A percentile compares a stretch with the other conserved stretches of the same genome.
phyloP scores from a whole-genome alignment of 1,140 invertebrate species.

The Nephotettix cincticeps region DNA sequence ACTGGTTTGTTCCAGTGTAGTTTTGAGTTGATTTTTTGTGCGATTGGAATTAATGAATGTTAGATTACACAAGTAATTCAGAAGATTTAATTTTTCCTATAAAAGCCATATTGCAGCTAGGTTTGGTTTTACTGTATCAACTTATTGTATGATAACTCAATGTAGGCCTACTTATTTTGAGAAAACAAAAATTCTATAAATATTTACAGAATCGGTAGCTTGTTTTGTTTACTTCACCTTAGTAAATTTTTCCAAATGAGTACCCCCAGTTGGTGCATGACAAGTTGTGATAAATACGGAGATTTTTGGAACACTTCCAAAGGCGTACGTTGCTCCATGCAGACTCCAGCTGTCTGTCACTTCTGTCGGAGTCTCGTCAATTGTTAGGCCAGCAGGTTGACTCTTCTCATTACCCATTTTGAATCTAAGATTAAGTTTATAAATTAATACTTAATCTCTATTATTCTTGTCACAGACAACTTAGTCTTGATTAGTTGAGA shows the following conservation, averaged over 20 bases:
- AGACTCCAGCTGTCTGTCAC: slow-evolving; percentile 75
- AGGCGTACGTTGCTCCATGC: slow-evolving; percentile 63
- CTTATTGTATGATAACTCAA: too few species aligned
- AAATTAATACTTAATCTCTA: neutral
- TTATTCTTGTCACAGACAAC: neutral
- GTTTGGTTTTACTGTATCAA: too few species aligned
- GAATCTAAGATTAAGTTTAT: neutral
- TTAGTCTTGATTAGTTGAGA: neutral
- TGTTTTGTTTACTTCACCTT: too few species aligned
- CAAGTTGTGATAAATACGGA: slow-evolving; percentile 72
- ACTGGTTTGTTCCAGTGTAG: too few species aligned
- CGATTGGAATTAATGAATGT: too few species aligned
- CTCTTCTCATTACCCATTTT: slow-evolving; percentile 75
- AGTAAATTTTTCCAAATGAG: slow-evolving; percentile 68
- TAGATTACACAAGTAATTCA: too few species aligned
- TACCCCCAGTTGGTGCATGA: slow-evolving; percentile 54
- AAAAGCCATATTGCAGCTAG: too few species aligned
- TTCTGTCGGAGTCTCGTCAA: slow-evolving; percentile 72
- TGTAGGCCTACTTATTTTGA: too few species aligned
- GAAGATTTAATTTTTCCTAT: too few species aligned
- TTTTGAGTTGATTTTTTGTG: too few species aligned
- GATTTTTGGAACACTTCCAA: slow-evolving; percentile 56
- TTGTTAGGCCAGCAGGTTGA: slow-evolving; percentile 65
- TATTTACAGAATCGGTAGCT: too few species aligned
- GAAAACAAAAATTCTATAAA: too few species aligned